Base-by-base conservation (phyloP, 2,888 invertebrate species). In the Metalampra italica region DNA sequence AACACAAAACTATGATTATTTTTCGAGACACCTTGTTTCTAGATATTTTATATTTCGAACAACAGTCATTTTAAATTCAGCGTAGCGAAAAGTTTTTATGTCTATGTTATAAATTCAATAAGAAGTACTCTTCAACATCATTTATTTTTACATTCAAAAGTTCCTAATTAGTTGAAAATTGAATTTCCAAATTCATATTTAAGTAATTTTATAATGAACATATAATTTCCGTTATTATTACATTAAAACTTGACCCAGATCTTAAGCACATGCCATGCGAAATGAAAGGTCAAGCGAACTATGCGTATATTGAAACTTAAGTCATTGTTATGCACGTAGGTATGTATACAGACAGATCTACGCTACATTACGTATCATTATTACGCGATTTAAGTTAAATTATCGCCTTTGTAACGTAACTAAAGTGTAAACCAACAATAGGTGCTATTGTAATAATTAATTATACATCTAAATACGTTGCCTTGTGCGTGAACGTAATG, bases 211-310 rank as follows among this genome's bases (percentile, higher is more conserved):
- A n/a, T 13, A 39, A 39, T 15, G n/a, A 13, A 39, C 3, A 3
- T 22, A 39, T 39, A 39, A 39, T 36, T 46, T 14, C 13, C 41
- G 32, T 43, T 36, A 40, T 29, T 43, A 50, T 50, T 42, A 49
- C 54, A 53, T 57, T 61, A 56, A 47, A 57, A 66, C 72, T 68
- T 78, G 75, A 75, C 77, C 78, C 46, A 71, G 54, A 64, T 77
- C 61, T 52, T 63, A 64, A 65, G 63, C 60, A 64, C 53, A 40
- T 29, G 63, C 57, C 56, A 57, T 62, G 60, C 57, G 14, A 49
- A 55, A 48, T 60, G 57, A 68, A 66, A 75, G 74, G 68, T 71
- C 70, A 70, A 51, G 67, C 60, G 59, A 62, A 68, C 62, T 69
- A 59, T 64, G 64, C 55, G 57, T 62, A 68, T 68, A 74, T 68